A percentile compares a stretch with the other conserved stretches of the same genome.
Evolutionary conservation across 2,113 vertebrate species (phyloP).

Genomic region (Dicerorhinus sumatrensis): DNA sequence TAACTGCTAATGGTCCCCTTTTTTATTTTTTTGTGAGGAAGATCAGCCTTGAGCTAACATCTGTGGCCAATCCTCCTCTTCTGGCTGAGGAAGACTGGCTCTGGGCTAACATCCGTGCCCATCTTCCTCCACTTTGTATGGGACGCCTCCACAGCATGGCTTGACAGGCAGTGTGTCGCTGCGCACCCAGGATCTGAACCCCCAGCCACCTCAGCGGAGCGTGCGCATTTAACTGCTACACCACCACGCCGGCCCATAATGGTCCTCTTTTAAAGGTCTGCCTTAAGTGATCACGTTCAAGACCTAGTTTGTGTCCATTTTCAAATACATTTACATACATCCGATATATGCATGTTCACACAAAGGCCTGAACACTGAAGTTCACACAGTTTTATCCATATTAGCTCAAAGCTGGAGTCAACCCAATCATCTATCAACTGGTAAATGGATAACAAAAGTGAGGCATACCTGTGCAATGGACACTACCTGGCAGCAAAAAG

Average conservation of each 20-base stretch:
- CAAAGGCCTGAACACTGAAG: background rate
- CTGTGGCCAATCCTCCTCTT: no score
- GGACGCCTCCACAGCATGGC: no score
- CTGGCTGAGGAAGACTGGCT: no score
- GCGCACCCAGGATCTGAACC: no score
- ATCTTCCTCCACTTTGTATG: no score
- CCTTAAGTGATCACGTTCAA: background rate
- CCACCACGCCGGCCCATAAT: background rate
- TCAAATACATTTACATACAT: conserved; percentile 46
- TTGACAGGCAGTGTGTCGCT: no score
- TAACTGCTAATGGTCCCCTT: background rate
- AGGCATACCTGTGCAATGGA: background rate
- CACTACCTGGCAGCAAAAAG: background rate
- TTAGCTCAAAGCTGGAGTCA: background rate
- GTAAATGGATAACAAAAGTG: background rate
- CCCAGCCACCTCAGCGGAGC: no score
- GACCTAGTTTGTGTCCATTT: background rate
- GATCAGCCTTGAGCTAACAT: no score
- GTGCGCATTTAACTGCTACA: no score
- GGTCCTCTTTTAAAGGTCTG: background rate
- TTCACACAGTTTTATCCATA: background rate
- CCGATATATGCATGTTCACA: background rate
- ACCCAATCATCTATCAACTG: background rate
- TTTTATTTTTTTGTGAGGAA: background rate
- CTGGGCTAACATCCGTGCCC: no score